phyloP scores from a whole-genome alignment of 1,140 invertebrate genomes.

The Neodiprion lecontei region DNA sequence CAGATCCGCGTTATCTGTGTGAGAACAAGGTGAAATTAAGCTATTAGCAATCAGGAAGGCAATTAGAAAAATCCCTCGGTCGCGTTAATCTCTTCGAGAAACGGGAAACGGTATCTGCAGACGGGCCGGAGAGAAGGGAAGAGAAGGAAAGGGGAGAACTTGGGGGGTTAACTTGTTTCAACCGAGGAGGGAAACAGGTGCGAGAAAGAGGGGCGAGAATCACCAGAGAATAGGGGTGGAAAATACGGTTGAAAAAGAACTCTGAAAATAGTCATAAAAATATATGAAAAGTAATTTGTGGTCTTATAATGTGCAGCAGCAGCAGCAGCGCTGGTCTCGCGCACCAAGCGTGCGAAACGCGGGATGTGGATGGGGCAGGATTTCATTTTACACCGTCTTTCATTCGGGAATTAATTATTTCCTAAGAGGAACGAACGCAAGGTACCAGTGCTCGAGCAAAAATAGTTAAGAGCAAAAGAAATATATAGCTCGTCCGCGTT shows the following conservation, averaged over 20 bases:
- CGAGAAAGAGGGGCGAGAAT: background rate
- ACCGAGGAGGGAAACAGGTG: background rate
- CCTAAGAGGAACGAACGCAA: conserved; percentile 8
- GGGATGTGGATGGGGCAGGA: background rate
- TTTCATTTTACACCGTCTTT: conserved; percentile 31
- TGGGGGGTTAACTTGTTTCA: background rate
- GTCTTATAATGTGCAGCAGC: conserved; percentile 11
- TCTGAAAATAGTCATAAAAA: conserved; percentile 5
- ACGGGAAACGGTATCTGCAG: background rate
- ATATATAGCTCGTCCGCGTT: background rate
- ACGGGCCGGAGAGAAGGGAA: background rate
- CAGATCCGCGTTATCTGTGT: background rate
- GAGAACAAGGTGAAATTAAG: conserved; percentile 4
- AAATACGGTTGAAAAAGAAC: background rate
- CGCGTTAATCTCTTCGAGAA: conserved; percentile 3
- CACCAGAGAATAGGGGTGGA: conserved; percentile 15
- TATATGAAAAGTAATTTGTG: conserved; percentile 19
- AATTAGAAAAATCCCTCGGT: background rate
- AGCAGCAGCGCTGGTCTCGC: background rate
- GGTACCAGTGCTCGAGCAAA: background rate
- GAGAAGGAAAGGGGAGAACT: too few species aligned
- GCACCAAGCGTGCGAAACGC: background rate
- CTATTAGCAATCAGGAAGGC: background rate
- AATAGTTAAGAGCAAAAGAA: background rate
- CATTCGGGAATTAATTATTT: conserved; percentile 38